Conservation (phyloP, 2,113 vertebrate species). For the Eptesicus fuscus region DNA sequence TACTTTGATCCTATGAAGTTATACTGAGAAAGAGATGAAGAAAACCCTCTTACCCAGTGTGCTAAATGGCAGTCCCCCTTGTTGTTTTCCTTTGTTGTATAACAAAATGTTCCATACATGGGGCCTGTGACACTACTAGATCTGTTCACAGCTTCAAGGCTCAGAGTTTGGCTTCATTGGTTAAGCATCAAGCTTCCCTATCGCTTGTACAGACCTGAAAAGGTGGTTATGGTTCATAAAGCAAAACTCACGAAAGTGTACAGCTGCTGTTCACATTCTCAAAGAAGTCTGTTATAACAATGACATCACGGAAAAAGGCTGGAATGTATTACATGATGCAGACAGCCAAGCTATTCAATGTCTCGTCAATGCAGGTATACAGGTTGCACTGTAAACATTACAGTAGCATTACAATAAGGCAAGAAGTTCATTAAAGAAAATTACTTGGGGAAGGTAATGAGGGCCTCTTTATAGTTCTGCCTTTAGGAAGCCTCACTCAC, state of each 20-base stretch:
- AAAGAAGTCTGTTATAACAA: constrained; percentile 78
- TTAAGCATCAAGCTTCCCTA: constrained; percentile 71
- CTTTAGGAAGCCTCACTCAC: constrained; percentile 61
- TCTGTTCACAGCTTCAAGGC: constrained; percentile 70
- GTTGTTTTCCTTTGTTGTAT: constrained; percentile 54
- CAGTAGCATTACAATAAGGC: constrained; percentile 52
- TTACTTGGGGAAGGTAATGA: constrained; percentile 53
- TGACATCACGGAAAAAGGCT: constrained; percentile 84
- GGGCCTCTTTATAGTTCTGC: constrained; percentile 49
- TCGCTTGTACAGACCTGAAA: constrained; percentile 70
- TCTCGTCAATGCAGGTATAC: constrained; percentile 67
- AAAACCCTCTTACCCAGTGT: constrained; percentile 58
- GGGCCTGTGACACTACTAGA: constrained; percentile 59
- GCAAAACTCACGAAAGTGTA: constrained; percentile 76
- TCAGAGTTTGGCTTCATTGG: constrained; percentile 66
- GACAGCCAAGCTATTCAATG: constrained; percentile 79
- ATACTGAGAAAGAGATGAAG: not conserved
- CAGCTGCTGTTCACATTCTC: constrained; percentile 82
- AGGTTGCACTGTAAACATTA: constrained; percentile 66
- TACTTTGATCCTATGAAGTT: constrained; percentile 62
- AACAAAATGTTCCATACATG: constrained; percentile 59
- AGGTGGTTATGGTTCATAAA: constrained; percentile 77
- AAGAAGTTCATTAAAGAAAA: constrained; percentile 66
- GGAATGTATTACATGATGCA: constrained; percentile 76
- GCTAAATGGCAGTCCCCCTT: constrained; percentile 32